Percentiles rank a stretch among this genome's conserved stretches.
Evolutionary conservation across 1,140 invertebrate genomes (phyloP).

Genomic region (Colletes latitarsis): DNA sequence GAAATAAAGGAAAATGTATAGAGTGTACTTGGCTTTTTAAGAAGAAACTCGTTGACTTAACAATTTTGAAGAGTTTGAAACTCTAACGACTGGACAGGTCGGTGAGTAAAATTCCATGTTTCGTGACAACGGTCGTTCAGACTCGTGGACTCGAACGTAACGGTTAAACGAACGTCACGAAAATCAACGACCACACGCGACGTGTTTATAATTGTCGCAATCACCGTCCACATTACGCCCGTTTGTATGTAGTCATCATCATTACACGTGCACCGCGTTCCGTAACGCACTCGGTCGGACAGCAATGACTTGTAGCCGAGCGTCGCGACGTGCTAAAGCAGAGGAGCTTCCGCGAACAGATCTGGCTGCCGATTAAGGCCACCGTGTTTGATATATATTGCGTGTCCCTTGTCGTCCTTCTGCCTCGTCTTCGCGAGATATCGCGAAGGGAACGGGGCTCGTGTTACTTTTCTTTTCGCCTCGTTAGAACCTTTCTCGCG

Average conservation of each 20-base stretch:
- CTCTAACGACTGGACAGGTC: too few species aligned
- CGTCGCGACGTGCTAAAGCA: slow-evolving; percentile 10
- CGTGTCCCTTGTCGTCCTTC: slow-evolving; percentile 11
- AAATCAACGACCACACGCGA: background rate
- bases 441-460: background rate
- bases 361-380: slow-evolving; percentile 44
- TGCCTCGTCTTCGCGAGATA: background rate
- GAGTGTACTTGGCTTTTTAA: too few species aligned
- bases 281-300: background rate
- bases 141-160: too few species aligned
- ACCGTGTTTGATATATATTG: slow-evolving; percentile 33
- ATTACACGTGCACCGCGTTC: slow-evolving; percentile 6
- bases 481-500: slow-evolving; percentile 43
- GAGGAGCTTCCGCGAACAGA: slow-evolving; percentile 37
- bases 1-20: too few species aligned
- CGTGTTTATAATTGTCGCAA: background rate
- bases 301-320: slow-evolving; percentile 7
- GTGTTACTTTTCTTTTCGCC: slow-evolving; percentile 40
- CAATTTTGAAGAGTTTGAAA: too few species aligned
- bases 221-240: background rate
- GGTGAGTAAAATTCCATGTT: too few species aligned
- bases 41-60: too few species aligned
- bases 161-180: too few species aligned
- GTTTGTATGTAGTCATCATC: background rate
- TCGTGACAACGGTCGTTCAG: too few species aligned